A percentile compares a stretch with the other conserved stretches of the same genome.
Conservation (phyloP, 2,888 invertebrate species). For the Zootermopsis nevadensis region DNA sequence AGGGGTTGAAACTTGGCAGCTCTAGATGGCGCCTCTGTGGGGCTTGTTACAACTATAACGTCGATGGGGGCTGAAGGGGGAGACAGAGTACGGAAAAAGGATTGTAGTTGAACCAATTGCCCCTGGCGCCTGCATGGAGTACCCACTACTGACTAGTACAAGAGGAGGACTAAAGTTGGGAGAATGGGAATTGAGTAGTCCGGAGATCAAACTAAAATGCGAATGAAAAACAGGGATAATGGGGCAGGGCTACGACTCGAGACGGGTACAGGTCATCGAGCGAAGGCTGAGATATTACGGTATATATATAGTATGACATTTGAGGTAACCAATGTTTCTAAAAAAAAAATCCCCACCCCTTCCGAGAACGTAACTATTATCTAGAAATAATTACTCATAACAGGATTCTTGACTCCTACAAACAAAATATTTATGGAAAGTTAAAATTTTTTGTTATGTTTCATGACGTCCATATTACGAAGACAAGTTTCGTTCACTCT, state of each 20-base stretch:
- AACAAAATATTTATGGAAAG: no score
- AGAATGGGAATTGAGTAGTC: slow-evolving; percentile 43
- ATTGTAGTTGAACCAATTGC: slow-evolving; percentile 45
- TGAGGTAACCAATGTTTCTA: no score
- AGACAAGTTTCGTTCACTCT: no score
- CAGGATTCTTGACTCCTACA: no score
- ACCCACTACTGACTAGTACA: slow-evolving; percentile 7
- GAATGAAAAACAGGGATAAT: neutral
- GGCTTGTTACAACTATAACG: slow-evolving; percentile 42
- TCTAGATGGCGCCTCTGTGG: slow-evolving; percentile 45
- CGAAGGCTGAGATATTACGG: neutral
- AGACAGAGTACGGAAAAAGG: slow-evolving; percentile 22
- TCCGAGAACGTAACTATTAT: no score
- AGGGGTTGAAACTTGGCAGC: slow-evolving; percentile 48
- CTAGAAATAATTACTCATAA: no score
- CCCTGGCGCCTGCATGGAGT: slow-evolving; percentile 49
- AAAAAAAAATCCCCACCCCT: no score
- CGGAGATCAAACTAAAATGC: slow-evolving; percentile 45
- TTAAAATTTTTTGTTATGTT: no score
- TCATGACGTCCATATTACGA: no score
- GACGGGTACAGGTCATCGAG: neutral
- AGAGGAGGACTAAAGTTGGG: slow-evolving; percentile 7
- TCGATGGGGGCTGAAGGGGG: neutral
- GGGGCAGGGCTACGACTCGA: neutral
- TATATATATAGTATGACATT: neutral